Percentiles rank a stretch among this genome's conserved stretches.
Evolutionary conservation across 2,888 invertebrate species (phyloP).

Genomic region (Sarcophaga carnaria): DNA sequence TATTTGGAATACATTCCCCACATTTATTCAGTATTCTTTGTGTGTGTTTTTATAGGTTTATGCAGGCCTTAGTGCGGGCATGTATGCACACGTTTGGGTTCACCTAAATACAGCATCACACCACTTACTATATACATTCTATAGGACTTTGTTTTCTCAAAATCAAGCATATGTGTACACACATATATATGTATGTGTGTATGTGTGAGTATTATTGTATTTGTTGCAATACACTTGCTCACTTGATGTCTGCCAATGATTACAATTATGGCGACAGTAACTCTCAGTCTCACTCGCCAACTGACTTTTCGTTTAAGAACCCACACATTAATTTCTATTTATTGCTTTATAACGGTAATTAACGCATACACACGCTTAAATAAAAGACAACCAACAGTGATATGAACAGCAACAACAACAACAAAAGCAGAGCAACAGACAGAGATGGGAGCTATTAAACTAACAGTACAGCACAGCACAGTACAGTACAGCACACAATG

Average conservation of each 20-base stretch:
- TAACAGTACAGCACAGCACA: too few relatives aligned
- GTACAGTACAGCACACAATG: too few relatives aligned
- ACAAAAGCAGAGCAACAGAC: neutral
- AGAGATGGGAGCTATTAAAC: neutral
- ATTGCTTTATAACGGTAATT: conserved; percentile 67
- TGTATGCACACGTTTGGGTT: too few relatives aligned
- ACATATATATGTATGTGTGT: neutral
- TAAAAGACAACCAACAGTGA: neutral
- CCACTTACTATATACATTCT: too few relatives aligned
- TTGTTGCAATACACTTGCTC: neutral
- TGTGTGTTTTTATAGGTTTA: too few relatives aligned
- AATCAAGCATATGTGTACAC: neutral
- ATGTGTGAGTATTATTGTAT: neutral
- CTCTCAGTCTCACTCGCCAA: neutral
- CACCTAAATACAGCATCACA: too few relatives aligned
- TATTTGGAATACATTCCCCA: neutral
- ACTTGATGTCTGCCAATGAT: conserved; percentile 15
- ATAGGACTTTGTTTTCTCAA: too few relatives aligned
- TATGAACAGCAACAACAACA: neutral
- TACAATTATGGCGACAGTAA: conserved; percentile 8
- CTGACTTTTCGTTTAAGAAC: conserved; percentile 62
- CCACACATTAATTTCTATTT: conserved; percentile 64
- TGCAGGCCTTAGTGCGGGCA: too few relatives aligned
- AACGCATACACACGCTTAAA: conserved; percentile 45
- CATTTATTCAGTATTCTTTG: neutral